A percentile compares a stretch with the other conserved stretches of the same genome.
These are phyloP conservation scores for Campylomormyrus numenius DNA, from an alignment of 2,113 vertebrate genomes.

Conservation along the genomic window DNA sequence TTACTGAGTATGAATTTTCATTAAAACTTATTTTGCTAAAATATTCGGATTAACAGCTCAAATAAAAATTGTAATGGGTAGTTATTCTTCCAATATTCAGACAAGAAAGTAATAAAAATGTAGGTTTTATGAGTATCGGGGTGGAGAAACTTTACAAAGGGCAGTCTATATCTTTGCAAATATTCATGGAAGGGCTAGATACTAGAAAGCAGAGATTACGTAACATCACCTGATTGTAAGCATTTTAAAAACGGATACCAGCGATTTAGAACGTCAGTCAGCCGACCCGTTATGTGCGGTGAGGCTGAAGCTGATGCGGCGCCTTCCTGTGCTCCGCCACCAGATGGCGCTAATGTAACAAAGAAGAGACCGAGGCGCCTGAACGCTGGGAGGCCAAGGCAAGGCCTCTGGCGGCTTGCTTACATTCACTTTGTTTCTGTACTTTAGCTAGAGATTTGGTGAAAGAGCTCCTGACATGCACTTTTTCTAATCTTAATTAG, in stretches of 20 bases:
- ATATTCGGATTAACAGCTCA: neutral
- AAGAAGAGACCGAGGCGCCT: conserved; percentile 25
- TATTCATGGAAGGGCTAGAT: neutral
- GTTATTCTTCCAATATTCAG: neutral
- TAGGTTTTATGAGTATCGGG: neutral
- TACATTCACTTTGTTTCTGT: neutral
- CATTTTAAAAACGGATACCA: neutral
- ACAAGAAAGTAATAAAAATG: neutral
- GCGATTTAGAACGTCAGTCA: neutral
- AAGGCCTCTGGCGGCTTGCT: neutral
- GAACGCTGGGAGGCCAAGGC: neutral
- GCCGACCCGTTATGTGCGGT: neutral
- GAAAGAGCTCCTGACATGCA: neutral
- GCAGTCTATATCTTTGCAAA: neutral
- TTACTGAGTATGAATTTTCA: neutral
- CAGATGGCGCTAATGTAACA: conserved; percentile 73
- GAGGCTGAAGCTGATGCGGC: neutral
- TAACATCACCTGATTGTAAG: neutral
- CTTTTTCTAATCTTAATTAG: neutral
- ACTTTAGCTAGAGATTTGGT: neutral
- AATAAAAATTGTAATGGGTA: neutral
- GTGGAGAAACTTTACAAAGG: neutral
- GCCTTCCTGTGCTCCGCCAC: conserved; percentile 38
- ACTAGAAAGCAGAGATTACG: neutral
- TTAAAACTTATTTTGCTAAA: neutral